Evolutionary conservation across 2,888 invertebrate genomes (phyloP).

Genomic region (Diaphora mendica): DNA sequence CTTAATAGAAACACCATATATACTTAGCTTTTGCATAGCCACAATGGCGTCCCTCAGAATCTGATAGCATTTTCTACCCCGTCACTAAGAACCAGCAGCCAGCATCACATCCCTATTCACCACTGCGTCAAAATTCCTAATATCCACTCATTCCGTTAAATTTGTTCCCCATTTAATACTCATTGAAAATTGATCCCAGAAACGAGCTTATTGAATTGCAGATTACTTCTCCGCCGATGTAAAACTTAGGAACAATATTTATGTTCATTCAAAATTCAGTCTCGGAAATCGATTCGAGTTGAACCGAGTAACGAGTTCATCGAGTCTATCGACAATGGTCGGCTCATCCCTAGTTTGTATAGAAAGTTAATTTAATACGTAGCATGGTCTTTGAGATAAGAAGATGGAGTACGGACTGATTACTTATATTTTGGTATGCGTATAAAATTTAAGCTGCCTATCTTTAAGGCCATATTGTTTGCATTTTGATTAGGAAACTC

Average conservation of each 20-base stretch:
- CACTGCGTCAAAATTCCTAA: not conserved
- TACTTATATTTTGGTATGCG: slow-evolving; percentile 50
- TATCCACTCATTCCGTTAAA: too few species aligned
- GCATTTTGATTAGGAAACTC: slow-evolving; percentile 42
- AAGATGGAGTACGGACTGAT: slow-evolving; percentile 45
- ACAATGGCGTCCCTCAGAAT: too few species aligned
- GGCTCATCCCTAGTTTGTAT: slow-evolving; percentile 40
- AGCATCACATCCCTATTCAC: not conserved
- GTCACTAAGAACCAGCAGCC: not conserved
- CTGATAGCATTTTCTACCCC: not conserved
- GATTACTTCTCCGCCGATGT: slow-evolving; percentile 1
- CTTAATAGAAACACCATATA: too few species aligned
- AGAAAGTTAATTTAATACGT: slow-evolving; percentile 52
- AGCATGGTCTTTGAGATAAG: slow-evolving; percentile 45
- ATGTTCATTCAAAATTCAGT: slow-evolving; percentile 25
- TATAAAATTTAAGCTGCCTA: slow-evolving; percentile 46
- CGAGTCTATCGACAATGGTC: slow-evolving; percentile 29
- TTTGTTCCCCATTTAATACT: slow-evolving; percentile 4
- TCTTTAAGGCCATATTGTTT: slow-evolving; percentile 48
- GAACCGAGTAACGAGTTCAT: slow-evolving; percentile 29
- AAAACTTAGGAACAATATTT: slow-evolving; percentile 16
- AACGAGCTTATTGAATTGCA: slow-evolving; percentile 7
- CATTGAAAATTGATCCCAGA: not conserved
- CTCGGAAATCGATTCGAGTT: slow-evolving; percentile 32
- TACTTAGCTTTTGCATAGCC: too few species aligned